Evolutionary conservation across 2,113 vertebrate genomes (phyloP), one percentile per base, ranked within the genome.

Genomic region (Acanthisitta chloris): DNA sequence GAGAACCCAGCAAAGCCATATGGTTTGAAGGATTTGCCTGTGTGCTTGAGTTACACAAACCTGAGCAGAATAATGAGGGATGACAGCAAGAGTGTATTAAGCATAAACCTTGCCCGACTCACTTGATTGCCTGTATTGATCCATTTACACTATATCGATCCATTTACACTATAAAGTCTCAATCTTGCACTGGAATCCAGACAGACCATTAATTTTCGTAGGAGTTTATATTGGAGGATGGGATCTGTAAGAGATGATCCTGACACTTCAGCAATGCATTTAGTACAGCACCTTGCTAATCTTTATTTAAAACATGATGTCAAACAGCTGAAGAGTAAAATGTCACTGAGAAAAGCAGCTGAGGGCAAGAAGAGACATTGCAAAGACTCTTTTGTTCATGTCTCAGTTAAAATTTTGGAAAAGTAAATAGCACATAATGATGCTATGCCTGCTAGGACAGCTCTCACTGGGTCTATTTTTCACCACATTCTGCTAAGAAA

Each of bases 101-200:
- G 81, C 59, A 94, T 62, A 90, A 95, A 84, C 81, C 91, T 86
- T 67, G 57, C 36, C 83, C 62, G 80, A 91, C 76, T 90, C 77
- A 43, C 52, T 81, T 71, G 91, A 92, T 95, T 91, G 86, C 69
- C 36, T 92, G 55, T 71, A 94, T 92, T 81, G 88, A 95, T 62
- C 49, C 8, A 95, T 96, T 93, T 86, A 66, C 86, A 82, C 76
- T 17, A 4, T 80, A 82, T 88, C 81, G 88, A 95, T 59, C 43
- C 33, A 74, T 91, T 92, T 34, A 29, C 83, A 73, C 65, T 76
- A 25, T 59, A 55, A 91, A 81, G 74, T 79, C 89, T 92, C 89
- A 91, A 64, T 96, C 86, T 73, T 76, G 61, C 31, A 33, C 73
- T 42, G 52, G 42, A 87, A 89, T 61, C 55, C 57, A 57, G 89